Base-by-base conservation (phyloP, 2,113 vertebrate genomes). In the Spea bombifrons region DNA sequence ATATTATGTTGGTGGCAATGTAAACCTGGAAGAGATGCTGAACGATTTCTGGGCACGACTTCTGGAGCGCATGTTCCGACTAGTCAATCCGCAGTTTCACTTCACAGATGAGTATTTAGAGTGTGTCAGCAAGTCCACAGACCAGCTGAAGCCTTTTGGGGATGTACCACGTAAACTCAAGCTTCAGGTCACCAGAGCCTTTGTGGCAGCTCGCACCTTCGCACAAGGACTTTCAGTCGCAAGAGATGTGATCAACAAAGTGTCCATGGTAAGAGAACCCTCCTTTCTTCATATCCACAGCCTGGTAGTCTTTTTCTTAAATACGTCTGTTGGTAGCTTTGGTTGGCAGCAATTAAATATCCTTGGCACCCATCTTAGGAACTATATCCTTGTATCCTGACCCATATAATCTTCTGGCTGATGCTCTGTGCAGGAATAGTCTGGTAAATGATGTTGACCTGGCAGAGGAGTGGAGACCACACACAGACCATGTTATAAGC, bases 101-200 rank as follows among this genome's bases (percentile, higher is more conserved):
- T 98, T 99, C 86, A 94, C 90, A 0, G 95, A 97, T 0, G 89
- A 92, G 65, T 98, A 98, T 86, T 94, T 99, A 73, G 97, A 98
- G 83, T 99, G 97, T 0, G 95, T 99, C 83, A 97, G 95, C 90
- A 96, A 90, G 67, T 94, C 97, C 82, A 98, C 95, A 0, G 97
- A 99, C 81, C 93, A 99, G 90, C 91, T 99, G 66, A 95, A 96
- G 84, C 97, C 97, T 0, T 99, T 99, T 0, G 97, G 97, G 13
- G 97, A 99, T 0, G 96, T 99, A 71, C 97, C 97, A 0, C 93
- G 97, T 30, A 99, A 99, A 76, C 90, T 99, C 57, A 95, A 95
- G 84, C 91, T 97, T 1, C 97, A 99, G 78, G 91, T 99, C 75
- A 96, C 92, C 0, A 92, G 97, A 0, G 92, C 96, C 0, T 98